Percentiles rank a stretch among this genome's conserved stretches.
These are phyloP conservation scores for Drosophila ananassae DNA, from an alignment of 1,140 invertebrate genomes.

Conservation along the genomic window DNA sequence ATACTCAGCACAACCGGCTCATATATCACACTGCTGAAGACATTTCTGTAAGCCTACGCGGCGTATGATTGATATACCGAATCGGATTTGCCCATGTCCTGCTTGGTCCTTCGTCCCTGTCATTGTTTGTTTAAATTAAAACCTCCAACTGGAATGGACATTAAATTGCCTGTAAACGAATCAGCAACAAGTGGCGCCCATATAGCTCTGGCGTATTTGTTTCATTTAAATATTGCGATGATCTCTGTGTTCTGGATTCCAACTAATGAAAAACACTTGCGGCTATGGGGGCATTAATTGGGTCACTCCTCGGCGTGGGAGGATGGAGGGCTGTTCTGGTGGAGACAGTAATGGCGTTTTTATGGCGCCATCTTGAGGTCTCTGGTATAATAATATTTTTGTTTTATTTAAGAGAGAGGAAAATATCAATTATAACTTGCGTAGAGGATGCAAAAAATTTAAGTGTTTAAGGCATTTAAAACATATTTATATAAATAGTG, in stretches of 20 bases:
- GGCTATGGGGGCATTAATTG: constrained; percentile 67
- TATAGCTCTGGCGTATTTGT: constrained; percentile 45
- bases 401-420: constrained; percentile 4
- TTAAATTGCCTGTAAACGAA: constrained; percentile 43
- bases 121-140: constrained; percentile 58
- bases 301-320: constrained; percentile 24
- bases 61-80: constrained; percentile 72
- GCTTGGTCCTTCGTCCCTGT: constrained; percentile 1
- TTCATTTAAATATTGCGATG: constrained; percentile 51
- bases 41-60: constrained; percentile 71
- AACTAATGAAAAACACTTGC: constrained; percentile 75
- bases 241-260: constrained; percentile 33
- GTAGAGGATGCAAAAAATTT: constrained; percentile 37
- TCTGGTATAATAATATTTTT: constrained; percentile 38
- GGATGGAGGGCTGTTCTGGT: constrained; percentile 2
- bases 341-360: constrained; percentile 53
- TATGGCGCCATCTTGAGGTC: constrained; percentile 56
- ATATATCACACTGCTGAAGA: constrained; percentile 79
- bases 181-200: constrained; percentile 38
- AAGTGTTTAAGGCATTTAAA: constrained; percentile 9
- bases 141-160: constrained; percentile 32
- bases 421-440: constrained; percentile 72
- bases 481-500: no score
- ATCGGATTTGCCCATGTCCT: constrained; percentile 29
- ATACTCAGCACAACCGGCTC: constrained; percentile 81